phyloP scores from a whole-genome alignment of 2,113 vertebrate genomes.

The Tinamus guttatus region DNA sequence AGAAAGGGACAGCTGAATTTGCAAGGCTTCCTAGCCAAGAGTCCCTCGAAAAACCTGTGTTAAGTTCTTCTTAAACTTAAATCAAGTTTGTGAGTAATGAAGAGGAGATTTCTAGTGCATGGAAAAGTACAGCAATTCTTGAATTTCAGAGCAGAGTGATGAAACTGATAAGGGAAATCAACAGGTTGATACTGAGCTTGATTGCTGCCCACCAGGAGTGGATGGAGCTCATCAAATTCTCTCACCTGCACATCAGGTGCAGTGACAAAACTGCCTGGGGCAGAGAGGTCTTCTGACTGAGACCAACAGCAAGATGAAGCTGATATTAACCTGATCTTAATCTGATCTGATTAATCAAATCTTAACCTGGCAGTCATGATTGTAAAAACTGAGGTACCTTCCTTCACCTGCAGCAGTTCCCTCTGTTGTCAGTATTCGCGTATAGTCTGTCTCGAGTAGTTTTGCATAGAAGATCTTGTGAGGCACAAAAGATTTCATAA shows the following conservation, averaged over 20 bases:
- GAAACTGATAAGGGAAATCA: conserved; percentile 14
- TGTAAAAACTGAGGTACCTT: background rate
- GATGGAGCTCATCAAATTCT: conserved; percentile 11
- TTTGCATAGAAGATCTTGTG: background rate
- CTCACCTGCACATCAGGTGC: background rate
- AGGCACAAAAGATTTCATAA: background rate
- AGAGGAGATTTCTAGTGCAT: background rate
- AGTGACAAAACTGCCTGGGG: background rate
- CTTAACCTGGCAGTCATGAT: background rate
- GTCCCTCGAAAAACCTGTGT: background rate
- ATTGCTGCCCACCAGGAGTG: conserved; percentile 1
- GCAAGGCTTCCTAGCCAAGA: background rate
- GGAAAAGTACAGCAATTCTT: background rate
- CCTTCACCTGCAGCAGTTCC: background rate
- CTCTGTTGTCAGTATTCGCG: background rate
- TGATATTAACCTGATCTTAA: background rate
- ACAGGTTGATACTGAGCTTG: background rate
- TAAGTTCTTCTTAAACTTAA: background rate
- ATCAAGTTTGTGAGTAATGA: background rate
- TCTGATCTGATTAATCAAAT: conserved; percentile 32
- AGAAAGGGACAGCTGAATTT: background rate
- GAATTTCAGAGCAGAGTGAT: background rate
- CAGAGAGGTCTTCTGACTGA: conserved; percentile 2
- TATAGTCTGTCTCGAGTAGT: background rate
- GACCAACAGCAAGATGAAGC: background rate